Base-by-base conservation (phyloP, 2,888 invertebrate species). In the Sceliomorpha sp. region DNA sequence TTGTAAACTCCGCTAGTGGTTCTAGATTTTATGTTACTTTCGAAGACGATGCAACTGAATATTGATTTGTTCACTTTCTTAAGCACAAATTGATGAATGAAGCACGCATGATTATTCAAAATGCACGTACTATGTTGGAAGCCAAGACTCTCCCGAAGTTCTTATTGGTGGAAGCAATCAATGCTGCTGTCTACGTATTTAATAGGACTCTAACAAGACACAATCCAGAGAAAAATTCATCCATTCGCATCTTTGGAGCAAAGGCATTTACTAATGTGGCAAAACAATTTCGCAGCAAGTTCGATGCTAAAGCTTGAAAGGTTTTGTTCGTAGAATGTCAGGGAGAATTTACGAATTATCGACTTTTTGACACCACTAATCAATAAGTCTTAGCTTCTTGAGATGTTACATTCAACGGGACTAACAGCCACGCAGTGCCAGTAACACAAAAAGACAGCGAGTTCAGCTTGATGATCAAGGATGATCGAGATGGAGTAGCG, bases 1-100 rank as follows among this genome's bases (percentile, higher is more conserved):
- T 12, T 7, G 50, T 50, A 4, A 4, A 34, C 7, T 70, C 70
- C 5, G 13, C 56, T 5, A 34, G 58, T 7, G 63, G 70, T 24
- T 31, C 55, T 2, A 42, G 37, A 8, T 71, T 50, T 31, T 58
- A 62, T 14, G 47, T 69, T 1, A 32, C 53, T 2, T 72, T 71
- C 13, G 71, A 64, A 8, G 71, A 74, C 36, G 58, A 73, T 15
- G 34, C 40, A 7, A 55, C 69, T 2, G 32, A 50, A 6, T 70
- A 29, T 24, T 9, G 44, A 4, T 44, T 32, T 13, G 71, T 67
- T 1, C 55, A 62, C 15, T 72, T 74, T 24, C 2, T 77, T 53
- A 40, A 40, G 14, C 50, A 58, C 24, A 71, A 74, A 34, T 29
- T 31, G 48, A 15, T 39, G 4, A 29, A 44, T 10, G 5, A 39